A percentile compares a stretch with the other conserved stretches of the same genome.
phyloP scores from a whole-genome alignment of 2,797 vertebrate species.

The Phylloscopus collybita region DNA sequence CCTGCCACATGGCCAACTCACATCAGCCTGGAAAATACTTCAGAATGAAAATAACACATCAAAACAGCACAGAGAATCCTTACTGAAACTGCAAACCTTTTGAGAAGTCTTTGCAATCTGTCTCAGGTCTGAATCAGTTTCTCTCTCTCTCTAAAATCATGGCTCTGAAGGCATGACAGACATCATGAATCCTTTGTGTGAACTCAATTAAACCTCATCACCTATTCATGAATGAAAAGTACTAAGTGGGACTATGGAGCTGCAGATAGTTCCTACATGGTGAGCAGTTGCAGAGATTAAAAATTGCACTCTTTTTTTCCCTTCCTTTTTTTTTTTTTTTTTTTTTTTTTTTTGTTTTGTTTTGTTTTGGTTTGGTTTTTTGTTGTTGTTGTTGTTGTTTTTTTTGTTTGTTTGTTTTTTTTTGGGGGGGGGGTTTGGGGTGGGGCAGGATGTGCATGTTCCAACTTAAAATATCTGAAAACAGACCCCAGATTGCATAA shows the following conservation, averaged over 20 bases:
- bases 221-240: neutral
- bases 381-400: no score
- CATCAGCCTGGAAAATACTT: neutral
- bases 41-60: neutral
- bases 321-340: neutral
- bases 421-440: no score
- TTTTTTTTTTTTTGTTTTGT: no score
- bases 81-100: neutral
- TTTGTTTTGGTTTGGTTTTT: no score
- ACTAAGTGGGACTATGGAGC: neutral
- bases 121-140: neutral
- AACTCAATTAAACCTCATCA: neutral
- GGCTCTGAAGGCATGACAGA: neutral
- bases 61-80: neutral
- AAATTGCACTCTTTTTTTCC: neutral
- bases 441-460: rapidly evolving
- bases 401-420: neutral
- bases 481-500: neutral
- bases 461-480: neutral
- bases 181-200: no score
- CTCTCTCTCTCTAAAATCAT: neutral
- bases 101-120: neutral
- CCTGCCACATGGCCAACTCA: neutral
- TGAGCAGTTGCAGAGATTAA: neutral
- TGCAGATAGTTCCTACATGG: neutral